Base-by-base conservation (phyloP, 2,113 vertebrate species). In the Ammodytes dubius region DNA sequence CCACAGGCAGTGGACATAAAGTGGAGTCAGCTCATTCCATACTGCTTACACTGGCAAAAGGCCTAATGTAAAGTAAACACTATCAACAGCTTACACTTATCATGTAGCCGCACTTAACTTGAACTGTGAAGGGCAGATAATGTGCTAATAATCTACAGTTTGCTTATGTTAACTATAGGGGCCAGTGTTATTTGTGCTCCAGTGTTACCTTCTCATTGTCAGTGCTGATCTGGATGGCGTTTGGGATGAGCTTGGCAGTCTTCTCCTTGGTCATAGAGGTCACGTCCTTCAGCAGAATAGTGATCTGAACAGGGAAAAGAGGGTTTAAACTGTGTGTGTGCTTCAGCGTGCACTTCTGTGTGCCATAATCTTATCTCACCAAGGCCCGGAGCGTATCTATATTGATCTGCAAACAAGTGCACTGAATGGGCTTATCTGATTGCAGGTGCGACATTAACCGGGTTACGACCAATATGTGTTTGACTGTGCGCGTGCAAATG, bases 181-280 rank as follows among this genome's bases (percentile, higher is more conserved):
- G 0, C 5, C 5, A 40, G n/a, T 43, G 17, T 45, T 6, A 19
- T 52, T 43, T 9, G 46, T 56, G 1, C 47, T 37, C 0, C 3
- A 6, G 52, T 5, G 81, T 75, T 82, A 95, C 94, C 95, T 97
- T 97, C 84, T 98, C 97, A 1, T 91, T 95, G 75, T 97, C 97
- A 0, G 97, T 97, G 92, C 95, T 96, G 91, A 98, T 97, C 92
- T 97, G 97, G 88, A 98, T 97, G 87, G 97, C 97, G 0, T 98
- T 98, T 66, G 97, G 97, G 79, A 98, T 98, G 87, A 98, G 95
- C 88, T 97, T 97, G 46, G 97, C 97, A 0, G 97, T 98, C 93
- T 98, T 98, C 75, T 98, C 97, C 89, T 98, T 97, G 81, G 96
- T 97, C 66, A 98, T 94, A 46, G 94, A 96, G 0, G 95, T 97